Evolutionary conservation across 2,888 invertebrate genomes (phyloP).

Genomic region (Allolobophora icterica): DNA sequence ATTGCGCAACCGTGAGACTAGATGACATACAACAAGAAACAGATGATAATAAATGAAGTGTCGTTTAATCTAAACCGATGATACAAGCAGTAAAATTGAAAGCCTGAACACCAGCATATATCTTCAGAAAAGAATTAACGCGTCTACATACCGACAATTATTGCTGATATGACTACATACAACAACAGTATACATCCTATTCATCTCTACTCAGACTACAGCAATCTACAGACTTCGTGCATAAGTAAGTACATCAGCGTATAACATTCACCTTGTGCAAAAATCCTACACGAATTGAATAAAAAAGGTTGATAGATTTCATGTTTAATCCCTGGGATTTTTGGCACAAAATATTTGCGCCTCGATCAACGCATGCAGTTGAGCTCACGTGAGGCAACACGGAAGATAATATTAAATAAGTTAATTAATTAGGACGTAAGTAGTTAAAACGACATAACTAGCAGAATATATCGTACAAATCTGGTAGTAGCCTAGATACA

Average conservation of each 20-base stretch:
- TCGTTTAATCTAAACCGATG: neutral
- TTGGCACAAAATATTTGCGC: neutral
- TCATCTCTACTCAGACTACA: neutral
- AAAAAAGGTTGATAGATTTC: neutral
- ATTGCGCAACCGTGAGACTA: neutral
- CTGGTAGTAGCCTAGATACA: neutral
- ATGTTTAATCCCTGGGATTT: neutral
- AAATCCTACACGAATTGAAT: neutral
- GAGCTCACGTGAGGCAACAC: neutral
- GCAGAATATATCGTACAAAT: neutral
- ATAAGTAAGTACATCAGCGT: neutral
- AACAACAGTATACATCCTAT: neutral
- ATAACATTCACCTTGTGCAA: neutral
- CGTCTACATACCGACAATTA: neutral
- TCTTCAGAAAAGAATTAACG: neutral
- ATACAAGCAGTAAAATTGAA: neutral
- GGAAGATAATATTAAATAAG: neutral
- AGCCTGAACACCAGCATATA: neutral
- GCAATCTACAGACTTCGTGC: neutral
- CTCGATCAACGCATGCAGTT: neutral
- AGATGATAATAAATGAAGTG: neutral
- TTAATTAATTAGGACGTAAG: neutral
- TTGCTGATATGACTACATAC: neutral
- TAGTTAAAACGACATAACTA: neutral
- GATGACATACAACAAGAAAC: neutral